These are phyloP conservation scores for Pentamera pediparva DNA, from an alignment of 53 echinoderm and acorn worm genomes.

Conservation along the genomic window DNA sequence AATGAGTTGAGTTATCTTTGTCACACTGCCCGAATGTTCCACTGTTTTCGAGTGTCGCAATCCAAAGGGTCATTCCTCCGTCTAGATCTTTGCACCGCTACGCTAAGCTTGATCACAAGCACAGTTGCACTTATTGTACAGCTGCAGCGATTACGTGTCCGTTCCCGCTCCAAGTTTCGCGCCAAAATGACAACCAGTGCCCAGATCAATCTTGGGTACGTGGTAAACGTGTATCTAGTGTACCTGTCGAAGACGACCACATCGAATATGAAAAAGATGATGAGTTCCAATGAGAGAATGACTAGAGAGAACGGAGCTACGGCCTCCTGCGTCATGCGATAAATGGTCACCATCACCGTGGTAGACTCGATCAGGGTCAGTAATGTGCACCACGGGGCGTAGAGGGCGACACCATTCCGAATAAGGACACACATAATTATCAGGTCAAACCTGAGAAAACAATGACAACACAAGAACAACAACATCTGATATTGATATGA, in stretches of 20 bases:
- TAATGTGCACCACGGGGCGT: constrained; percentile 49
- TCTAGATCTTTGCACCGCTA: too few species aligned
- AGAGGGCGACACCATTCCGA: constrained; percentile 46
- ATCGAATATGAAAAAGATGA: constrained; percentile 51
- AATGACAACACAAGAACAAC: too few species aligned
- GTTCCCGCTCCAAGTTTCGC: constrained; percentile 18
- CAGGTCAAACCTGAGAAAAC: too few species aligned
- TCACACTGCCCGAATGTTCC: too few species aligned
- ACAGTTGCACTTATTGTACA: too few species aligned
- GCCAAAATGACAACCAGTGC: constrained; percentile 31
- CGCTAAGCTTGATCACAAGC: too few species aligned
- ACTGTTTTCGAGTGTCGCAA: too few species aligned
- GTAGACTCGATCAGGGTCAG: constrained; percentile 39
- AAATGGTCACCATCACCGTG: constrained; percentile 37
- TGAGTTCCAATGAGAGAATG: constrained; percentile 46
- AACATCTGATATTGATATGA: too few species aligned
- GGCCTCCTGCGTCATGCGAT: constrained; percentile 31
- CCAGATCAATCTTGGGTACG: constrained; percentile 47
- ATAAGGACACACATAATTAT: constrained; percentile 33
- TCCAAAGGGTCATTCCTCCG: too few species aligned
- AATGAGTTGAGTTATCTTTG: too few species aligned
- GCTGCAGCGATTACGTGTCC: too few species aligned
- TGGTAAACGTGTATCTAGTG: constrained; percentile 46
- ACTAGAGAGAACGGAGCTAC: constrained; percentile 30
- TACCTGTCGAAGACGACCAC: constrained; percentile 32